phyloP scores from a whole-genome alignment of 2,888 invertebrate species.

The Temnothorax unifasciatus region DNA sequence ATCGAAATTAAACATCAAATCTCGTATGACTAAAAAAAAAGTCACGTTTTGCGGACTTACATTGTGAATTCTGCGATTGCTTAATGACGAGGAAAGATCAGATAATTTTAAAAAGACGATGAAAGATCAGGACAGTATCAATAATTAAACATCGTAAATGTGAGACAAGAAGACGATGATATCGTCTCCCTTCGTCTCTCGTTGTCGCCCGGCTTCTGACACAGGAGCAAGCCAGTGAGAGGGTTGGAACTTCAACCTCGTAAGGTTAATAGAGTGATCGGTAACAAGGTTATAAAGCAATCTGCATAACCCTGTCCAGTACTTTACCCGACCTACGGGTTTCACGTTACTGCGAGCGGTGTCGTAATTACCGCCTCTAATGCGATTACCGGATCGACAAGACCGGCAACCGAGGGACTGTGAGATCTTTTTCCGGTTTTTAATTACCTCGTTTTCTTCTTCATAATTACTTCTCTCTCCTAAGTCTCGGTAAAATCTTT shows the following conservation, averaged over 20 bases:
- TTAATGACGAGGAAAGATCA: no score
- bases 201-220: conserved; percentile 29
- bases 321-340: conserved; percentile 79
- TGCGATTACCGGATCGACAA: conserved; percentile 83
- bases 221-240: conserved; percentile 11
- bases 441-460: conserved; percentile 16
- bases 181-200: not conserved
- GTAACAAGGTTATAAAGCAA: conserved; percentile 86
- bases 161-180: conserved; percentile 19
- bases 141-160: not conserved
- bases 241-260: conserved; percentile 73
- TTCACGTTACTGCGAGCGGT: conserved; percentile 74
- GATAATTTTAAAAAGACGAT: not conserved
- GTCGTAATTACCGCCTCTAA: conserved; percentile 84
- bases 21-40: not conserved
- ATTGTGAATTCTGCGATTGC: not conserved
- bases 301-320: conserved; percentile 84
- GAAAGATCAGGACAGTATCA: not conserved
- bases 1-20: not conserved
- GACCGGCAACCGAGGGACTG: conserved; percentile 81
- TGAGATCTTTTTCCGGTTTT: conserved; percentile 53
- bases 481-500: not conserved
- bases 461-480: conserved; percentile 25
- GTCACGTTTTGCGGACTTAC: not conserved
- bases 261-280: conserved; percentile 85